Evolutionary conservation across 2,797 vertebrate species (phyloP), one percentile per base, ranked within the genome.

Genomic region (Lateolabrax maculatus): DNA sequence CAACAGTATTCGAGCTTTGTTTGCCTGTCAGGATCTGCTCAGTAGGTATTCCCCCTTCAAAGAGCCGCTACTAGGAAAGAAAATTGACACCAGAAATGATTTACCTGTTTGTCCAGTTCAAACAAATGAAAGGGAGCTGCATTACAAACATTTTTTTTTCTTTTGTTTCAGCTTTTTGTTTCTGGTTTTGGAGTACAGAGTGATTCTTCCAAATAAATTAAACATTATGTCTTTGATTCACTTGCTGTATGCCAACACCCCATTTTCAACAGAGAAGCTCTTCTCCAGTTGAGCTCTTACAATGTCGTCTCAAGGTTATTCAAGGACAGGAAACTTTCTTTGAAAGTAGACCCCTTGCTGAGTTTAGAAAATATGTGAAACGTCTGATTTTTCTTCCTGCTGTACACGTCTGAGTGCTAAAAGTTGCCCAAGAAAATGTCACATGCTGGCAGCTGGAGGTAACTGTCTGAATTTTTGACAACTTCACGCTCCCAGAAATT

Each of bases 101-200:
- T 49, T 31, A 67, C 77, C 63, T 44, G 77, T 78, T 83, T n/a
- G 15, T 60, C 84, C 64, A 13, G 81, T 71, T 83, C 31, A 65
- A 71, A 63, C 25, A 39, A 62, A 66, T 51, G 15, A 6, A 51
- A 37, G n/a, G 8, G 36, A 44, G 31, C 16, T 15, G n/a, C 13
- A 67, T 25, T 63, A 23, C 5, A 13, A 3, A 2, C 0, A 18
- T 68, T 29, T 79, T 0, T n/a, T n/a, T n/a, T n/a, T n/a, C n/a
- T n/a, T n/a, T 36, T 44, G 19, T 68, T 64, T 62, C 37, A 68
- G 7, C 34, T 43, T 34, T 34, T 34, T 34, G 31, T 34, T 6
- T 37, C n/a, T 21, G 69, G 13, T 49, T 77, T 21, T 18, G 39
- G 23, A 48, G n/a, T 6, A 12, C 23, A 13, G 4, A 13, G 7